Evolutionary conservation across 1,140 invertebrate species (phyloP).

Genomic region (Tetragonula clypearis): DNA sequence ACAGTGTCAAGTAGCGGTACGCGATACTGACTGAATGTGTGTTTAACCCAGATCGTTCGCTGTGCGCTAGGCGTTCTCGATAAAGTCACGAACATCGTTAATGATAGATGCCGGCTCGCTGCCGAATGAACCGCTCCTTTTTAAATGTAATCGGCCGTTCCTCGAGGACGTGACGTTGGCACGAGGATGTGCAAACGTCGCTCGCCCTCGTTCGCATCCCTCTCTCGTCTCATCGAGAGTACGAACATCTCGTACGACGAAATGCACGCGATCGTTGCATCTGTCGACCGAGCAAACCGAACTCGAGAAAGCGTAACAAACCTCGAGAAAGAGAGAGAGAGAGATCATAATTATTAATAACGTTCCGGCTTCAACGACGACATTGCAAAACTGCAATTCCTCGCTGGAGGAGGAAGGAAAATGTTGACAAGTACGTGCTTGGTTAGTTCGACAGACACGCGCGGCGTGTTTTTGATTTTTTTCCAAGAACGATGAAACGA

Average conservation of each 20-base stretch:
- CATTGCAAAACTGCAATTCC: constrained; percentile 23
- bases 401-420: neutral
- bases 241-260: neutral
- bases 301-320: constrained; percentile 41
- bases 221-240: neutral
- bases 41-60: constrained; percentile 39
- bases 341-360: constrained; percentile 37
- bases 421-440: neutral
- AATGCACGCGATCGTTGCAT: neutral
- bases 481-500: neutral
- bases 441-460: no score
- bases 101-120: constrained; percentile 18
- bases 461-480: no score
- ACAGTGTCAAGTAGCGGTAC: constrained; percentile 45
- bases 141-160: neutral
- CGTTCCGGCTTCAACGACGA: neutral
- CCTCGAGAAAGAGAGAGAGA: no score
- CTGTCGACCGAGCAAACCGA: neutral
- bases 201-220: constrained; percentile 17
- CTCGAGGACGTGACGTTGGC: no score
- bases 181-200: constrained; percentile 43
- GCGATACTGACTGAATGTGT: constrained; percentile 12
- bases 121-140: constrained; percentile 3
- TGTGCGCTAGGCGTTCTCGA: constrained; percentile 23
- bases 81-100: constrained; percentile 25